phyloP scores from a whole-genome alignment of 2,113 vertebrate species.

The Siphamia tubifer region DNA sequence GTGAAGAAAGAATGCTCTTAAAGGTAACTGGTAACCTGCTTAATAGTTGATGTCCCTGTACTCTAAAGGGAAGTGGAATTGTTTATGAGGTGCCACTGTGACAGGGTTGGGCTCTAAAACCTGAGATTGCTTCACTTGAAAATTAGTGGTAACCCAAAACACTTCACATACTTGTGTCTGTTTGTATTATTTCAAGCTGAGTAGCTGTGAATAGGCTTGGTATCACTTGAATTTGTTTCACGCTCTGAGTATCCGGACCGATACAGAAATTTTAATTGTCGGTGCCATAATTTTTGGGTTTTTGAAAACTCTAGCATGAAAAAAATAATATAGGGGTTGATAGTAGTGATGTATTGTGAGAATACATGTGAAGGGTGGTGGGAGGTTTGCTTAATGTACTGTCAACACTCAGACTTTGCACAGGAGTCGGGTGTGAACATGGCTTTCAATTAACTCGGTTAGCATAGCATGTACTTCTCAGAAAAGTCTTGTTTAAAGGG shows the following conservation, averaged over 20 bases:
- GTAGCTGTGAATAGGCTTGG: not conserved
- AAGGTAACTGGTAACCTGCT: not conserved
- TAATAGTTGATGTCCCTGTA: no score
- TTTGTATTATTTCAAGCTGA: constrained; percentile 34
- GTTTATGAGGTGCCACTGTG: no score
- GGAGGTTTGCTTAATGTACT: not conserved
- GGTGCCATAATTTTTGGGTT: no score
- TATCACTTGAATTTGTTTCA: not conserved
- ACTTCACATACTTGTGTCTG: constrained; percentile 17
- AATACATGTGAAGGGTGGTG: not conserved
- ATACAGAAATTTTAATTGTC: no score
- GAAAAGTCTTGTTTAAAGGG: no score
- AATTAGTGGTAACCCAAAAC: not conserved
- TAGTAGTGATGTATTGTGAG: no score
- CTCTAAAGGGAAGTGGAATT: no score
- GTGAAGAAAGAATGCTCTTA: not conserved
- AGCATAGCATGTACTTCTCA: no score
- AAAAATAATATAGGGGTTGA: no score
- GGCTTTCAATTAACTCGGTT: not conserved
- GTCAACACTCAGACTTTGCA: not conserved
- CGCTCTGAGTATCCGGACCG: not conserved
- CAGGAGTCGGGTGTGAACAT: not conserved
- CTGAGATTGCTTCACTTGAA: constrained; percentile 9
- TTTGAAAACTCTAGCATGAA: no score
- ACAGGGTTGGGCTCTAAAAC: no score